Percentiles rank a stretch among this genome's conserved stretches.
Evolutionary conservation across 2,113 vertebrate species (phyloP).

Genomic region (Gobius niger): DNA sequence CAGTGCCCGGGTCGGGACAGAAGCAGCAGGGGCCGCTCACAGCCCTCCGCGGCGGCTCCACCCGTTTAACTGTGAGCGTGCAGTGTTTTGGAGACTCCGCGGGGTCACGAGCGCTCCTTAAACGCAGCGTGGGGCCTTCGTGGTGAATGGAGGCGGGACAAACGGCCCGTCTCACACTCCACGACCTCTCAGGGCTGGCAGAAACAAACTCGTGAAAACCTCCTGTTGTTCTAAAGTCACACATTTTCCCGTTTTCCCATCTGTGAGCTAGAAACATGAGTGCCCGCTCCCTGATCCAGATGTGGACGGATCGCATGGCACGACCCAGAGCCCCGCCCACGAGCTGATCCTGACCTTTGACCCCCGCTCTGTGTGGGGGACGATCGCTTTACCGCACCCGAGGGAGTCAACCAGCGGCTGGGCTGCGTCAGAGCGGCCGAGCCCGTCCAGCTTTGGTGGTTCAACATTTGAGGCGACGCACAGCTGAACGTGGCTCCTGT

Average conservation of each 20-base stretch:
- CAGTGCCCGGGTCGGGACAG: conserved; percentile 53
- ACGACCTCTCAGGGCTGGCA: background rate
- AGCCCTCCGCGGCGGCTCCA: conserved; percentile 43
- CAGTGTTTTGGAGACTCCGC: background rate
- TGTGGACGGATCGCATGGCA: conserved; percentile 1
- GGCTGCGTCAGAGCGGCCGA: background rate
- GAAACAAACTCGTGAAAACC: background rate
- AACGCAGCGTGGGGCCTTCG: background rate
- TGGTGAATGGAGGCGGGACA: background rate
- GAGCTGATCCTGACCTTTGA: background rate
- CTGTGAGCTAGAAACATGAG: background rate
- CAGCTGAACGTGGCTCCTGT: too few species aligned
- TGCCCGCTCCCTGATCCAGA: background rate
- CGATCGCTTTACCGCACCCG: conserved; percentile 3
- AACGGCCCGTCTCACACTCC: background rate
- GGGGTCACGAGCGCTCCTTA: background rate
- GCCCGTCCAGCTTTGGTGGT: too few species aligned
- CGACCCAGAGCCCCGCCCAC: background rate
- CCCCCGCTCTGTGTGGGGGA: background rate
- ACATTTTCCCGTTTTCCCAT: too few species aligned
- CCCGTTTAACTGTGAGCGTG: background rate
- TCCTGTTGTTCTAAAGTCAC: too few species aligned
- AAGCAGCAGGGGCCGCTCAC: conserved; percentile 57
- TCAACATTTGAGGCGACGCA: too few species aligned
- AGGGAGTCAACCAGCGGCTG: background rate